Evolutionary conservation across 2,113 vertebrate genomes (phyloP), one percentile per base, ranked within the genome.

Genomic region (Eublepharis macularius): DNA sequence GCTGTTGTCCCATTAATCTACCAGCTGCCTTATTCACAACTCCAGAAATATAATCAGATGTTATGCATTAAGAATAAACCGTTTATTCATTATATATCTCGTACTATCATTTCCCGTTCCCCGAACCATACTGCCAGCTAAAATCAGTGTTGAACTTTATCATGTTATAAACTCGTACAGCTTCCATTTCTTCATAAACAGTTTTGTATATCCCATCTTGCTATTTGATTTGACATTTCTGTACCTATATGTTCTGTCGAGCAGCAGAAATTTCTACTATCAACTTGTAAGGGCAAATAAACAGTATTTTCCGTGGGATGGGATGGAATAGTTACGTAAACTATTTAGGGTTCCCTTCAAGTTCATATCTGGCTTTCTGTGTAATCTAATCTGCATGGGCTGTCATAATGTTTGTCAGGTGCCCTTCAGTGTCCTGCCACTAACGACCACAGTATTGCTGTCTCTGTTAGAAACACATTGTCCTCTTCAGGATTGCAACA

Each of bases 401-500:
- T 21, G 29, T 83, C 21, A 26, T 57, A 5, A n/a, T 49, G 13
- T 51, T 83, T 74, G 66, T 72, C 49, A 43, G 14, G 14, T 47
- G 43, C 43, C 16, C 13, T 68, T 68, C 32, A 47, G 12, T 3
- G 36, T 70, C 69, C 21, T 14, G 29, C 17, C 21, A 19, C 34
- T 63, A 39, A 34, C 74, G 72, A 8, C 54, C 12, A 47, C 65
- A 76, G 32, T 26, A 65, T 60, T 60, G 69, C 26, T 60, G 32
- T 65, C 54, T 47, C 29, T 36, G 72, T 47, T 75, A 76, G 32
- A 45, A 83, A 83, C 82, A 63, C 32, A 72, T 85, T 85, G 76
- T 85, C 51, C 51, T 47, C 66, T 79, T 73, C 72, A 79, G 66
- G 66, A 60, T 85, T 79, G 76, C 66, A 79, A 63, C 66, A 79